phyloP scores from a whole-genome alignment of 2,797 vertebrate species.

The Lophius americanus region DNA sequence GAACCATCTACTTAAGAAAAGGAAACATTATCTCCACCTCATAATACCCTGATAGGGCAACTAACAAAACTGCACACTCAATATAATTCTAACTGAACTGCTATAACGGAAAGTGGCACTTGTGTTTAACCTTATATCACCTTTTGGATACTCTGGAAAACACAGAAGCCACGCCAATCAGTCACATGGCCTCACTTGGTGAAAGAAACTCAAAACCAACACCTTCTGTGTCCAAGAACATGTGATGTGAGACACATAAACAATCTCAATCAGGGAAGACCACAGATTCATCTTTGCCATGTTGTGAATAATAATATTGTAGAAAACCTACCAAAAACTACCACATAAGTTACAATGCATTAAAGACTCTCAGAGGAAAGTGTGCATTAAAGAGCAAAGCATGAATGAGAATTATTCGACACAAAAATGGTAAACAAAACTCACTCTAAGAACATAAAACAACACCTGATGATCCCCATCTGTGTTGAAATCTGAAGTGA shows the following conservation, averaged over 20 bases:
- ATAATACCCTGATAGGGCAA: too few relatives aligned
- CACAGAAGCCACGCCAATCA: constrained; percentile 56
- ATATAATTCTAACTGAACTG: too few relatives aligned
- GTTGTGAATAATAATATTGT: neutral
- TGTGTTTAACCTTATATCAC: constrained; percentile 67
- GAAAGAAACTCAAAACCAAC: constrained; percentile 86
- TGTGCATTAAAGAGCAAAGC: neutral
- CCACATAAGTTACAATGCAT: neutral
- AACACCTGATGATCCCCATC: constrained; percentile 8
- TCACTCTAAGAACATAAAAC: constrained; percentile 13
- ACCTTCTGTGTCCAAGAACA: constrained; percentile 81
- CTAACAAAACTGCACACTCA: too few relatives aligned
- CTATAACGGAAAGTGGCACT: too few relatives aligned
- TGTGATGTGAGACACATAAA: constrained; percentile 73
- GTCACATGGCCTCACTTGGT: constrained; percentile 78
- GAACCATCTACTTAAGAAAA: too few relatives aligned
- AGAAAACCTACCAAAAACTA: too few relatives aligned
- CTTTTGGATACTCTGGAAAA: constrained; percentile 71
- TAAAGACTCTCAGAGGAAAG: neutral
- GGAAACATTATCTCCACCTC: too few relatives aligned
- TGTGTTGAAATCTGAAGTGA: constrained; percentile 3
- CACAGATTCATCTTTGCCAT: constrained; percentile 13
- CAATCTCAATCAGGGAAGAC: constrained; percentile 33
- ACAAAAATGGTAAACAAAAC: constrained; percentile 8
- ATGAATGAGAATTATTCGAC: neutral